These are phyloP conservation scores for Eristalis intricaria DNA, from an alignment of 2,888 invertebrate genomes.

Conservation along the genomic window DNA sequence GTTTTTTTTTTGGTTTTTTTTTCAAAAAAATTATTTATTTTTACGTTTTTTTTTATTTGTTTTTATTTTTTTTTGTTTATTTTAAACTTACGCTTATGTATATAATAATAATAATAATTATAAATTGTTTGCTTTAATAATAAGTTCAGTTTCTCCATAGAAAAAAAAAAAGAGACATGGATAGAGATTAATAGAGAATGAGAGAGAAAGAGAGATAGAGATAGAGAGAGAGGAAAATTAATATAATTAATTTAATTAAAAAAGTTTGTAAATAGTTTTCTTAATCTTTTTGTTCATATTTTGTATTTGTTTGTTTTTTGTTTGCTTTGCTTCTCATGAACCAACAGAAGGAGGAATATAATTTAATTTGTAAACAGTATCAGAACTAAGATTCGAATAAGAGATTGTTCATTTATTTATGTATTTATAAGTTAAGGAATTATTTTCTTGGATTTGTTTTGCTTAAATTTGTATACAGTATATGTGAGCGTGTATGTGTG, in stretches of 20 bases:
- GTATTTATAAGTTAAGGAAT: slow-evolving; percentile 46
- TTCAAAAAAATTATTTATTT: slow-evolving; percentile 37
- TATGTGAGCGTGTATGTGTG: background rate
- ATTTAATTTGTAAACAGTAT: slow-evolving; percentile 36
- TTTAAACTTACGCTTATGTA: slow-evolving; percentile 61
- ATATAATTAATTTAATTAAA: slow-evolving; percentile 42
- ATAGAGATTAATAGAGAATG: slow-evolving; percentile 28
- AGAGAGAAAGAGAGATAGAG: slow-evolving; percentile 35
- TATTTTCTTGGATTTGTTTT: slow-evolving; percentile 50
- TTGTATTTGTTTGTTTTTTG: background rate
- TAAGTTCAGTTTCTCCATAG: slow-evolving; percentile 66
- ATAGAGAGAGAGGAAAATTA: slow-evolving; percentile 48
- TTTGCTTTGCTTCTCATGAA: background rate
- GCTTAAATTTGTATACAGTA: slow-evolving; percentile 52
- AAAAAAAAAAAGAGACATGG: slow-evolving; percentile 49
- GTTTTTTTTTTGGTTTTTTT: slow-evolving; percentile 16
- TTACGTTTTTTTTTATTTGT: slow-evolving; percentile 22
- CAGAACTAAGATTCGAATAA: slow-evolving; percentile 69
- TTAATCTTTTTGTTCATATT: too few species aligned
- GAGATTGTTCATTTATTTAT: slow-evolving; percentile 55
- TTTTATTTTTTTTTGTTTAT: slow-evolving; percentile 20
- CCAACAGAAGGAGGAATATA: slow-evolving; percentile 32
- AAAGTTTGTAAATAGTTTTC: slow-evolving; percentile 60
- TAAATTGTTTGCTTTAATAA: slow-evolving; percentile 51
- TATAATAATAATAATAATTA: slow-evolving; percentile 61